Base-by-base conservation (phyloP, 53 echinoderm and acorn worm genomes). In the Luidia sarsii region DNA sequence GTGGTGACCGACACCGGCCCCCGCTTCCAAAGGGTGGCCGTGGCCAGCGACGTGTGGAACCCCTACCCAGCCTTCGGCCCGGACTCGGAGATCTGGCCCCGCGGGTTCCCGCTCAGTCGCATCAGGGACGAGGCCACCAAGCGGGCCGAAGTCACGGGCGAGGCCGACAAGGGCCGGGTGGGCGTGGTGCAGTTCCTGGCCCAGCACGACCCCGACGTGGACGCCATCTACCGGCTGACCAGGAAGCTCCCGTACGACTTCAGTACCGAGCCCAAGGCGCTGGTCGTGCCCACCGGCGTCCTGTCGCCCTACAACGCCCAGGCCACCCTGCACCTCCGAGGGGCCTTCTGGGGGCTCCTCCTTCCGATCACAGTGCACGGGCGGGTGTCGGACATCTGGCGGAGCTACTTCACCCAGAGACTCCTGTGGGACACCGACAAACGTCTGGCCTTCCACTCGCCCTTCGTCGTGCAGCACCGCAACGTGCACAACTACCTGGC, bases 401-500 rank as follows among this genome's bases (percentile, higher is more conserved):
- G 67, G 38, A 67, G 67, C 43, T 67, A 67, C 67, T 67, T 67
- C 39, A 67, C 67, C 3, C 67, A 67, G 43, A 41, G 67, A 11
- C 67, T 67, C 5, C 41, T 67, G 18, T 67, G 67, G 67, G 67
- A 67, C 67, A 67, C 45, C 27, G 67, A 45, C 13, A 67, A 39
- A 28, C 39, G 43, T 3, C 2, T 67, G 15, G 37, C 67, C 11
- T 67, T 67, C 67, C 67, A 67, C 46, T 67, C 67, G 10, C 67
- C 67, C 3, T 23, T 41, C 67, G 67, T 67, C 23, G 67, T 67
- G 67, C 46, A 67, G 67, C 9, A 67, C 4, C 67, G 67, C 23
- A 67, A 67, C 67, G 11, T 45, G 41, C 67, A 67, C 67, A 67
- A 67, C 67, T 67, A 67, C 67, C 9, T 67, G 46, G 67, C 46